phyloP scores from a whole-genome alignment of 2,797 vertebrate genomes.

The Gephyroberyx darwinii region DNA sequence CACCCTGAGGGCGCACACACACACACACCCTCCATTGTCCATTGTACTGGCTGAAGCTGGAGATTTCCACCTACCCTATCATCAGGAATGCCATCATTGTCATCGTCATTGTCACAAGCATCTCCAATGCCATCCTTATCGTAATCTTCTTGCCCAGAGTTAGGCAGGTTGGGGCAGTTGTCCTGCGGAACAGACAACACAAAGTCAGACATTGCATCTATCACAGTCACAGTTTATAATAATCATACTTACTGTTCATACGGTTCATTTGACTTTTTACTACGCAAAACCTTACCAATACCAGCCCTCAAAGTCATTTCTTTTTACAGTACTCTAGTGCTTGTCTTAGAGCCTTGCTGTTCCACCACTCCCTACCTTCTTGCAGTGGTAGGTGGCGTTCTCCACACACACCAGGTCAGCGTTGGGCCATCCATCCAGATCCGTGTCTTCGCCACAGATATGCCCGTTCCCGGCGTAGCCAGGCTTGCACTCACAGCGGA shows the following conservation, averaged over 20 bases:
- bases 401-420: conserved; percentile 92
- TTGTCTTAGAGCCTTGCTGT: not conserved
- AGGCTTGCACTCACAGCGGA: conserved; percentile 95
- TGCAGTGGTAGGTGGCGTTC: conserved; percentile 98
- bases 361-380: conserved; percentile 84
- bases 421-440: conserved; percentile 98
- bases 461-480: conserved; percentile 96
- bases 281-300: not conserved
- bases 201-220: not conserved
- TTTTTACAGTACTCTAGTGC: too few relatives aligned
- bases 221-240: not conserved
- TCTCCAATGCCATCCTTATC: conserved; percentile 96
- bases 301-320: not conserved
- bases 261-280: conserved; percentile 5
- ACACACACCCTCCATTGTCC: conserved; percentile 17
- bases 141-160: conserved; percentile 98
- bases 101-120: conserved; percentile 94
- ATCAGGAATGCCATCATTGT: conserved; percentile 93
- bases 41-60: not conserved
- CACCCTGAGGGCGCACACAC: conserved; percentile 14
- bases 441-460: conserved; percentile 98
- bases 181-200: conserved; percentile 80
- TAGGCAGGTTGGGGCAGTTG: conserved; percentile 97
- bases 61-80: conserved; percentile 85
- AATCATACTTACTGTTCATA: not conserved